Base-by-base conservation (phyloP, 2,888 invertebrate species). In the Carabus problematicus region DNA sequence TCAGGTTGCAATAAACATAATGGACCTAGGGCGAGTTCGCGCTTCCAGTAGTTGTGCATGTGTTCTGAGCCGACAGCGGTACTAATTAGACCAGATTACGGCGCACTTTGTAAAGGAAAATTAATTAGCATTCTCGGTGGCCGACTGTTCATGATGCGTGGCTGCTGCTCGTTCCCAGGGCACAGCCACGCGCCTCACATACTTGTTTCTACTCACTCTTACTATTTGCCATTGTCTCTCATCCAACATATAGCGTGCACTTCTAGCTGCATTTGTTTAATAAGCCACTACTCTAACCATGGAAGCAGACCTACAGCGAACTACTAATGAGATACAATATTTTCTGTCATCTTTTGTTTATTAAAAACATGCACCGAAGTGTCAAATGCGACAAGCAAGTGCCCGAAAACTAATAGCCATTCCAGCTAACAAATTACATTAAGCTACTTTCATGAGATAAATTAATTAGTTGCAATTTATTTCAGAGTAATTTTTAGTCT, bases 131-230 rank as follows among this genome's bases (percentile, higher is more conserved):
- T 66, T 58, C 66, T 56, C 66, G 42, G 66, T 66, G 49, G 66
- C 66, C 47, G 66, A 66, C 66, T 66, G 66, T 66, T 66, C 66
- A 66, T 66, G 66, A 66, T 66, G 66, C 66, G 66, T 66, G 66
- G 56, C 59, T 59, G 66, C 40, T 58, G 66, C 56, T 56, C 56
- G 56, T 56, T 56, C 56, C 56, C 56, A 56, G 56, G 29, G n/a
- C 56, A n/a, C 29, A 18, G 29, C 18, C 56, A 56, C 56, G 56
- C 56, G 56, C 56, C 29, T 29, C 29, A 29, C 29, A 29, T 2
- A 29, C 29, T 29, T 29, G 29, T 29, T 6, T 29, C 52, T 52
- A 52, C 18, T 16, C 29, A 6, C 29, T 29, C 29, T 29, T 29
- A 29, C 29, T 29, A 29, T 6, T 29, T 19, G n/a, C 61, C 55